Evolutionary conservation across 2,888 invertebrate species (phyloP), one percentile per base, ranked within the genome.

Genomic region (Clanis bilineata): DNA sequence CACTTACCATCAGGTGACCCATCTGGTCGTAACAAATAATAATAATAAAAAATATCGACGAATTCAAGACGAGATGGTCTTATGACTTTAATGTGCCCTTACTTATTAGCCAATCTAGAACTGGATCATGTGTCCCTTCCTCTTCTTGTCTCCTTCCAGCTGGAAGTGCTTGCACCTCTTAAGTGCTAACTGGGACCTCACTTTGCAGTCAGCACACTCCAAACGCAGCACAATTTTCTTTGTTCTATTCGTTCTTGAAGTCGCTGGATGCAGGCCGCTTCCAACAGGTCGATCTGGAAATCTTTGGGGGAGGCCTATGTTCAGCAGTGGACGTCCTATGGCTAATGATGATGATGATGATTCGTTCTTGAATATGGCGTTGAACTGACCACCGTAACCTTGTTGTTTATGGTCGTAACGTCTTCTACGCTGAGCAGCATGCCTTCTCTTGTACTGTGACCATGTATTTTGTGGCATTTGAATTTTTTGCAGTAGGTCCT

Each of bases 101-200:
- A 92, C 92, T 92, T 93, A 92, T 89, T 91, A 88, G 71, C 75
- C 82, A 83, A 87, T 87, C 94, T 98, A 98, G 94, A 98, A 98
- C 95, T 98, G 98, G 92, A 98, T 98, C 98, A 98, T 98, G 94
- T 98, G 98, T 93, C 98, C 98, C 95, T 99, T 98, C 91, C 98
- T 96, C 94, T 99, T 99, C 94, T 98, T 99, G 94, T 98, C 99
- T 83, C 98, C 99, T 70, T 99, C 99, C 76, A 99, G 94, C 93
- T 99, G 99, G 85, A 99, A 99, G 93, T 99, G 99, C 90, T 99
- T 99, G 94, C 99, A 99, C 77, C 99, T 94, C 92, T 99, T 99
- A 74, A 99, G 94, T 9, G 98, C 96, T 58, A 98, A 95, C 90
- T 99, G 99, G 91, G 99, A 98, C 80, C 98, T 96, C 93, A 96